These are phyloP conservation scores for Pollenia labialis DNA, from an alignment of 2,888 invertebrate species.

Conservation along the genomic window DNA sequence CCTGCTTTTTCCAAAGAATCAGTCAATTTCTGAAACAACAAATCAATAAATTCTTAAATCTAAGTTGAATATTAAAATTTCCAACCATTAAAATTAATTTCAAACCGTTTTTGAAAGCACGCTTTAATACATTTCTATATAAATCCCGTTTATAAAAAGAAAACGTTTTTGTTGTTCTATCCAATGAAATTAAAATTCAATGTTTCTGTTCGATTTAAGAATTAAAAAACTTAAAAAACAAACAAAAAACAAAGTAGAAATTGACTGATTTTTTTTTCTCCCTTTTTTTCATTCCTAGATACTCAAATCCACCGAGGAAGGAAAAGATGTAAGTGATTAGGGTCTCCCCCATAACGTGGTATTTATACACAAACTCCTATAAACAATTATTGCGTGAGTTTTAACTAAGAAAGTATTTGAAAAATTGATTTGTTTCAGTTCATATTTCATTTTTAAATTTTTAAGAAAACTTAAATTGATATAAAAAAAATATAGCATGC, in stretches of 20 bases:
- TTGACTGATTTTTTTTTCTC: constrained; percentile 66
- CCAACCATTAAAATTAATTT: background rate
- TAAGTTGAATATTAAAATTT: background rate
- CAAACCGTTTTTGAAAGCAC: constrained; percentile 1
- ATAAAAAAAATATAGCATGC: no score
- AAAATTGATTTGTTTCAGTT: constrained; percentile 66
- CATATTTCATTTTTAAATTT: constrained; percentile 22
- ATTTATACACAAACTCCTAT: constrained; percentile 47
- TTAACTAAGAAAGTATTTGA: constrained; percentile 32
- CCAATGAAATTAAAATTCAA: constrained; percentile 42
- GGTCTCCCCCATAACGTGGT: constrained; percentile 45
- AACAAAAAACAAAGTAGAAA: constrained; percentile 57
- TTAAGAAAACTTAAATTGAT: background rate
- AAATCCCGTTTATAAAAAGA: background rate
- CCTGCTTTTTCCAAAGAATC: constrained; percentile 30
- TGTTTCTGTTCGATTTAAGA: constrained; percentile 70
- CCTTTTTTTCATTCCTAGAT: constrained; percentile 70
- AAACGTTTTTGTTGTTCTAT: constrained; percentile 31
- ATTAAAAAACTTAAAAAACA: constrained; percentile 58
- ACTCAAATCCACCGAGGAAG: constrained; percentile 71
- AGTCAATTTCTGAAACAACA: constrained; percentile 56
- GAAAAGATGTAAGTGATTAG: constrained; percentile 71
- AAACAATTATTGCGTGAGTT: constrained; percentile 57
- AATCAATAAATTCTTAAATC: constrained; percentile 58
- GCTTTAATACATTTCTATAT: constrained; percentile 9